A percentile compares a stretch with the other conserved stretches of the same genome.
Evolutionary conservation across 2,797 vertebrate genomes (phyloP).

Genomic region (Sciaenops ocellatus): DNA sequence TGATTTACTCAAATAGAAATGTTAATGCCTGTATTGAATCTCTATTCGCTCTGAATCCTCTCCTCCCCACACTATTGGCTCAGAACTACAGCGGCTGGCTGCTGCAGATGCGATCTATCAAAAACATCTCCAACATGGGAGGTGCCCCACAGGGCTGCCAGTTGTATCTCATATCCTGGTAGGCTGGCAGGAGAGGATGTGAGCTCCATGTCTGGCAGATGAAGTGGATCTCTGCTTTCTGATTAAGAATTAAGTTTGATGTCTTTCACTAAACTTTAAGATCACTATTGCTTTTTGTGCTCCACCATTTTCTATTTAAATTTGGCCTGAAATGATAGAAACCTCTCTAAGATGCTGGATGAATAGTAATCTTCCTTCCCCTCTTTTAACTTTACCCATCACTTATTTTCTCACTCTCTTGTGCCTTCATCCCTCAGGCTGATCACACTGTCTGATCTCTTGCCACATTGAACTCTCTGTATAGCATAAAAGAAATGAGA

Average conservation of each 20-base stretch:
- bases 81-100: slow-evolving; percentile 22
- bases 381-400: slow-evolving; percentile 51
- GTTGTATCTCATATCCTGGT: slow-evolving; percentile 41
- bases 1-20: slow-evolving; percentile 48
- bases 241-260: slow-evolving; percentile 43
- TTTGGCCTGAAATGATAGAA: slow-evolving; percentile 30
- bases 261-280: slow-evolving; percentile 29
- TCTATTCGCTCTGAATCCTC: slow-evolving; percentile 21
- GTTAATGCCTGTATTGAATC: slow-evolving; percentile 37
- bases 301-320: slow-evolving; percentile 17
- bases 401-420: slow-evolving; percentile 41
- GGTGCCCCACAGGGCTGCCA: slow-evolving; percentile 25
- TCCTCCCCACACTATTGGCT: slow-evolving; percentile 11
- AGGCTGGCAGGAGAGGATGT: slow-evolving; percentile 35
- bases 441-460: slow-evolving; percentile 66
- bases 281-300: slow-evolving; percentile 7
- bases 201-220: slow-evolving; percentile 54
- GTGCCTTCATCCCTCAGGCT: slow-evolving; percentile 43
- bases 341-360: slow-evolving; percentile 15
- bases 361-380: slow-evolving; percentile 53
- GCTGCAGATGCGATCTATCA: slow-evolving; percentile 62
- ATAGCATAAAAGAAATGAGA: slow-evolving; percentile 65
- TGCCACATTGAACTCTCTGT: slow-evolving; percentile 55
- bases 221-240: slow-evolving; percentile 28
- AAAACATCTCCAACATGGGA: slow-evolving; percentile 30